Percentiles rank a stretch among this genome's conserved stretches.
Evolutionary conservation across 2,113 vertebrate species (phyloP).

Genomic region (Excalfactoria chinensis): DNA sequence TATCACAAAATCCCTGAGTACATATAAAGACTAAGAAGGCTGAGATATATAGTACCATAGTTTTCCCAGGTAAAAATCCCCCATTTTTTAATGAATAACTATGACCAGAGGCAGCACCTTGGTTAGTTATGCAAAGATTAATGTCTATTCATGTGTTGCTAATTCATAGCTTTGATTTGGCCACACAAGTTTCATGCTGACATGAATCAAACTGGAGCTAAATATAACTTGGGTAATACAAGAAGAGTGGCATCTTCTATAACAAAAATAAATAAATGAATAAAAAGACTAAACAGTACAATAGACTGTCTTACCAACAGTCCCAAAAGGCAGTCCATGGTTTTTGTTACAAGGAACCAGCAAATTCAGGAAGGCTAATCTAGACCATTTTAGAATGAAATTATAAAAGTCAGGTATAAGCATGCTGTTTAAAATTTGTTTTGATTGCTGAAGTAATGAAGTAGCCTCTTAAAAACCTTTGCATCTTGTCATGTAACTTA

Average conservation of each 20-base stretch:
- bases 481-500: too few species aligned
- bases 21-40: neutral
- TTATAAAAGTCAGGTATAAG: neutral
- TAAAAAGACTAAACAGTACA: neutral
- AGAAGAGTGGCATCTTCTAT: neutral
- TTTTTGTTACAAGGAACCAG: neutral
- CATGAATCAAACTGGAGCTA: neutral
- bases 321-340: neutral
- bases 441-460: too few species aligned
- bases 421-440: neutral
- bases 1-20: neutral
- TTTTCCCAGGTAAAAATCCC: neutral
- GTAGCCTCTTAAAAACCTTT: too few species aligned
- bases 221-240: neutral
- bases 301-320: neutral
- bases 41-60: neutral
- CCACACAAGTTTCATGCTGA: neutral
- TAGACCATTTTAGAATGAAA: neutral
- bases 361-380: neutral
- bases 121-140: neutral
- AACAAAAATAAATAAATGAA: neutral
- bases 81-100: neutral
- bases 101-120: neutral
- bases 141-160: neutral
- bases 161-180: neutral